A percentile compares a stretch with the other conserved stretches of the same genome.
These are phyloP conservation scores for Periophthalmus modestus DNA, from an alignment of 2,113 vertebrate species.

Conservation along the genomic window DNA sequence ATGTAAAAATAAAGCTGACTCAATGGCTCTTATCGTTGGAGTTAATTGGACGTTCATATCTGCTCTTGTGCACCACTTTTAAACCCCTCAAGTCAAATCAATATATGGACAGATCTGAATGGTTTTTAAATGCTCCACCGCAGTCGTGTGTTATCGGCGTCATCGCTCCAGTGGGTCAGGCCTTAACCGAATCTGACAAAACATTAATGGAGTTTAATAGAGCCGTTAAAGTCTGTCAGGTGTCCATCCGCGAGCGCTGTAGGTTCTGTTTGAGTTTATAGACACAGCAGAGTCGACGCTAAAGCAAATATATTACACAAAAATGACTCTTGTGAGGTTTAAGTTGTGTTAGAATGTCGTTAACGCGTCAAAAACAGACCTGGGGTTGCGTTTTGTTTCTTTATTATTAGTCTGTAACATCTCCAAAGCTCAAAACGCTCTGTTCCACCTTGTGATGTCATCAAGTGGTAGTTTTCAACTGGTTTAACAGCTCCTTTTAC, in stretches of 20 bases:
- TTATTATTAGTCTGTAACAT: too few relatives aligned
- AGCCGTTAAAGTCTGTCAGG: background rate
- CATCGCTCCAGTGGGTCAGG: constrained; percentile 12
- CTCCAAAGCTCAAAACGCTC: too few relatives aligned
- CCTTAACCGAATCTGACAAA: constrained; percentile 29
- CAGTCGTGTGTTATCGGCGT: constrained; percentile 6
- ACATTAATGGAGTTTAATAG: constrained; percentile 21
- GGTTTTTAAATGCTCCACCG: constrained; percentile 22
- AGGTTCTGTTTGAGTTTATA: background rate
- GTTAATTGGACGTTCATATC: background rate
- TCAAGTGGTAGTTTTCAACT: too few relatives aligned
- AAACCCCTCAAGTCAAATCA: constrained; percentile 17
- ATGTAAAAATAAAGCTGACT: too few relatives aligned
- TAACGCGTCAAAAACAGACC: too few relatives aligned
- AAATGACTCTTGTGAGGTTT: too few relatives aligned
- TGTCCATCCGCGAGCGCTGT: background rate
- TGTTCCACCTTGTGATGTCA: too few relatives aligned
- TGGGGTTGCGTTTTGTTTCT: too few relatives aligned
- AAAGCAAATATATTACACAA: too few relatives aligned
- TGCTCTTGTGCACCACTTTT: constrained; percentile 4
- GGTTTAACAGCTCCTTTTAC: too few relatives aligned
- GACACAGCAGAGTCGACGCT: background rate
- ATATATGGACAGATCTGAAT: constrained; percentile 23
- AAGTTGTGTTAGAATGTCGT: too few relatives aligned
- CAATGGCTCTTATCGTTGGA: background rate